These are phyloP conservation scores for Ophion costatus DNA, from an alignment of 2,888 invertebrate genomes.

Conservation along the genomic window DNA sequence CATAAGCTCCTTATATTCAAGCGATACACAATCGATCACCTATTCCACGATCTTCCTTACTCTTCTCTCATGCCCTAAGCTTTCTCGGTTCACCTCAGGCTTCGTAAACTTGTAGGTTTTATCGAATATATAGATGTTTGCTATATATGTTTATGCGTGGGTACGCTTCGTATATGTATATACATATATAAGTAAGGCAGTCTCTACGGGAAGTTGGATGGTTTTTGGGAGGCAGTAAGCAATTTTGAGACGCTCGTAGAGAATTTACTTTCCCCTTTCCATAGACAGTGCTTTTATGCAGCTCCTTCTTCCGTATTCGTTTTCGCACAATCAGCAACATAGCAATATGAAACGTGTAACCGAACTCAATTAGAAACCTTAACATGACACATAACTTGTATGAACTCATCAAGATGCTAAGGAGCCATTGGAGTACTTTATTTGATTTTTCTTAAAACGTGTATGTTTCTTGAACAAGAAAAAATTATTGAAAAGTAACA, in stretches of 20 bases:
- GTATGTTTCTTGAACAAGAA: not conserved
- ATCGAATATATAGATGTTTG: not conserved
- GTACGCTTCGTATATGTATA: not conserved
- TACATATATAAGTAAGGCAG: not conserved
- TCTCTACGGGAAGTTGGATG: not conserved
- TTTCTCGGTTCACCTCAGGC: slow-evolving; percentile 9
- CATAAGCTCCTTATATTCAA: slow-evolving; percentile 39
- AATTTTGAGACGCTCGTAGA: not conserved
- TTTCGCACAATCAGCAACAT: not conserved
- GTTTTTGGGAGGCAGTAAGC: not conserved
- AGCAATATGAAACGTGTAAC: not conserved
- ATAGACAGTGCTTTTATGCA: not conserved
- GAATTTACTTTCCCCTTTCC: not conserved
- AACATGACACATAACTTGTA: too few relatives aligned
- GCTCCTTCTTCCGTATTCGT: not conserved
- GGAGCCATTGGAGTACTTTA: not conserved
- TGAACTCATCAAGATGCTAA: too few relatives aligned
- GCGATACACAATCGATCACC: slow-evolving; percentile 66
- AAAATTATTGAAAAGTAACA: not conserved
- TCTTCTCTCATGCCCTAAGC: not conserved
- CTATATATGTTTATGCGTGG: not conserved
- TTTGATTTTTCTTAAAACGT: not conserved
- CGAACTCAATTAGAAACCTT: too few relatives aligned
- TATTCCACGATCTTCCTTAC: slow-evolving; percentile 39
- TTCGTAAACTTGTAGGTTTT: slow-evolving; percentile 18